Base-by-base conservation (phyloP, 2,113 vertebrate species). In the Coptodon rendalli region DNA sequence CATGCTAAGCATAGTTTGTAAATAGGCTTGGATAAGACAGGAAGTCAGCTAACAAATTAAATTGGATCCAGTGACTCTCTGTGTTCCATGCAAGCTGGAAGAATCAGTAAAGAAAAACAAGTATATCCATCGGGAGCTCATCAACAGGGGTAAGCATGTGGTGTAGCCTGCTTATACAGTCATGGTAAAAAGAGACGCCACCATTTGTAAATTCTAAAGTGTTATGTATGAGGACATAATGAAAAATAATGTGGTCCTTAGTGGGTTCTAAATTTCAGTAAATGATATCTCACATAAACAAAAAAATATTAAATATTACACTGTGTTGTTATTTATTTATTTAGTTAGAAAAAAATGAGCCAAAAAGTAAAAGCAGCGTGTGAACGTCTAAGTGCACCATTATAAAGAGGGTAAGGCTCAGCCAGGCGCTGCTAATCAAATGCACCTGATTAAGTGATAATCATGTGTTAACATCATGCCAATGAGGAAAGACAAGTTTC, bases 41-140 rank as follows among this genome's bases (percentile, higher is more conserved):
- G 84, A 89, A 87, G 86, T 81, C 2, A 56, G 82, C 12, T 10
- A 86, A 89, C 48, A 85, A 84, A 89, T 82, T 19, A 83, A 90
- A 89, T 68, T 6, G 89, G 83, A 82, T 83, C 43, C 52, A 59
- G 27, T 85, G 76, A 45, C 43, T 56, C 57, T 53, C 27, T 50
- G 52, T 56, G 40, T 43, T 43, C 83, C 40, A 27, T 48, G 22
- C 13, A 57, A 27, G 52, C 19, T 81, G 83, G 24, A 80, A 80
- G 79, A 66, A 9, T 34, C 52, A 38, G 48, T 4, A 73, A 22
- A 79, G n/a, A 80, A 56, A 81, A 22, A 24, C 3, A 22, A 59
- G 6, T 71, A 34, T 50, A 81, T 71, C 27, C 8, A 31, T 27
- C 24, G 29, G 13, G 43, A 53, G 22, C 48, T 29, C 31, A 2